Conservation (phyloP, 1,140 invertebrate species). For the Goniozus legneri region DNA sequence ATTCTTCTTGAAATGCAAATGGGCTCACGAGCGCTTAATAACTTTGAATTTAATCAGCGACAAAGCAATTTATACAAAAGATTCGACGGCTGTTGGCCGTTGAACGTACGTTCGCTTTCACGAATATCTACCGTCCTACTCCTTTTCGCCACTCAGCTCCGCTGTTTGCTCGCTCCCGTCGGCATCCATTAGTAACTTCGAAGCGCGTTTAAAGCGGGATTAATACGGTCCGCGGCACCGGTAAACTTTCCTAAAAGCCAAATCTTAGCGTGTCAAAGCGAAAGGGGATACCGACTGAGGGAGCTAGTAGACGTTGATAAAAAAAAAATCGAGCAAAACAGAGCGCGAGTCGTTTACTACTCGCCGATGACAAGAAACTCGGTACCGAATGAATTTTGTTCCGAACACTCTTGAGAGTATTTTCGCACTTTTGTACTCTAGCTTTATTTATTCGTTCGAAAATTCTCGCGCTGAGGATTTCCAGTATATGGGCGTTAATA, state of each 20-base stretch:
- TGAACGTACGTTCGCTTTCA: not conserved
- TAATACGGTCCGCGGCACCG: not conserved
- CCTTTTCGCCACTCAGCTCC: not conserved
- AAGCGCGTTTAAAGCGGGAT: slow-evolving; percentile 13
- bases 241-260: not conserved
- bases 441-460: too few relatives aligned
- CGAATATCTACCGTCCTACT: not conserved
- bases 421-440: too few relatives aligned
- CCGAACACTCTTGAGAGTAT: too few relatives aligned
- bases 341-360: too few relatives aligned
- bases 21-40: slow-evolving; percentile 18
- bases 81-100: slow-evolving; percentile 1
- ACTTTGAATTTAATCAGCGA: slow-evolving; percentile 32
- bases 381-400: too few relatives aligned
- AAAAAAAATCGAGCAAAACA: too few relatives aligned
- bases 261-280: not conserved
- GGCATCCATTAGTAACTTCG: slow-evolving; percentile 12
- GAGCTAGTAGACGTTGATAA: too few relatives aligned
- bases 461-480: too few relatives aligned
- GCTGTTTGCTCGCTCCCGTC: slow-evolving; percentile 1
- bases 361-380: too few relatives aligned
- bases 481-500: too few relatives aligned
- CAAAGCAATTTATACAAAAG: slow-evolving; percentile 24
- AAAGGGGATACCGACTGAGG: too few relatives aligned
- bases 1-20: slow-evolving; percentile 26